These are phyloP conservation scores for Drosophila nasuta DNA, from an alignment of 1,140 invertebrate species.

Conservation along the genomic window DNA sequence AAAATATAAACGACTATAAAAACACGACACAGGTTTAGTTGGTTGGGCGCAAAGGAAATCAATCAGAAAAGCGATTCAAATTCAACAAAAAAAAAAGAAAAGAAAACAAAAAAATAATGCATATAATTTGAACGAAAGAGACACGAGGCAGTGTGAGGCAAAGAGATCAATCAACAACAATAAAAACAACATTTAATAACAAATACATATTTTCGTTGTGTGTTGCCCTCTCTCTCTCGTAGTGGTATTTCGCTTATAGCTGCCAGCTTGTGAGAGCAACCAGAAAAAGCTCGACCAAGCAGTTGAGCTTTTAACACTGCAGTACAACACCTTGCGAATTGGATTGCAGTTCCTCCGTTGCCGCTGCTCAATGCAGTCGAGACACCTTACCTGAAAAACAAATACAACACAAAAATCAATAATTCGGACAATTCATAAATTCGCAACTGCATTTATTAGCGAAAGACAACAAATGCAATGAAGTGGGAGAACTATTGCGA, in stretches of 20 bases:
- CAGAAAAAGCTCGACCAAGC: background rate
- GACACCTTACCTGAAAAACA: slow-evolving; percentile 12
- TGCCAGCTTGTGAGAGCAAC: slow-evolving; percentile 1
- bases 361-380: slow-evolving; percentile 59
- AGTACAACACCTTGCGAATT: slow-evolving; percentile 12
- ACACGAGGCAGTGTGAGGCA: slow-evolving; percentile 38
- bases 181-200: slow-evolving; percentile 46
- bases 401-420: slow-evolving; percentile 58
- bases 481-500: slow-evolving; percentile 84
- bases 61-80: slow-evolving; percentile 39
- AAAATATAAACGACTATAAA: slow-evolving; percentile 40
- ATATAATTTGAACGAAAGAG: slow-evolving; percentile 47
- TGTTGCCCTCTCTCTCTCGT: background rate
- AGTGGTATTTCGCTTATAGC: background rate
- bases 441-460: slow-evolving; percentile 12
- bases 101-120: slow-evolving; percentile 48
- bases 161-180: slow-evolving; percentile 74
- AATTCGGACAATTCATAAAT: slow-evolving; percentile 4
- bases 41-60: slow-evolving; percentile 35
- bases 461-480: slow-evolving; percentile 38
- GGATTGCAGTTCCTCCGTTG: slow-evolving; percentile 50
- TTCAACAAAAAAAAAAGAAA: slow-evolving; percentile 5
- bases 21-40: slow-evolving; percentile 45
- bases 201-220: slow-evolving; percentile 1
- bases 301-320: slow-evolving; percentile 23